Percentiles rank a stretch among this genome's conserved stretches.
phyloP scores from a whole-genome alignment of 1,140 invertebrate species.

The Drosophila azteca region DNA sequence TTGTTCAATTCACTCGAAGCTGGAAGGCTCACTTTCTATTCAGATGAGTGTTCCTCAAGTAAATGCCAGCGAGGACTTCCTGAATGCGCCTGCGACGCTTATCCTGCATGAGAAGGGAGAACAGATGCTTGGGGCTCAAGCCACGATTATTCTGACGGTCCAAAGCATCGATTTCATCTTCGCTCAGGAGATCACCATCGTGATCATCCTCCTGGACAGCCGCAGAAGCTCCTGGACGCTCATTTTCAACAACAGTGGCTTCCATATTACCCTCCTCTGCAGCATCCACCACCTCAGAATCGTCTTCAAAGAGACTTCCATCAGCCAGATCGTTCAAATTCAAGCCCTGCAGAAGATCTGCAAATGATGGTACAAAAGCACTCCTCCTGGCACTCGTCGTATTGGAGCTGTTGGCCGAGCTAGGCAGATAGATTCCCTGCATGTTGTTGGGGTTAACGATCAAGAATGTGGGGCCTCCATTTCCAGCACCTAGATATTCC shows the following conservation, averaged over 20 bases:
- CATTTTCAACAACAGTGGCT: background rate
- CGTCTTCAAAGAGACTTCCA: conserved; percentile 41
- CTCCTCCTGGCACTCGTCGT: conserved; percentile 14
- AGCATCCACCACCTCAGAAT: conserved; percentile 39
- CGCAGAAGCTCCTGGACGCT: background rate
- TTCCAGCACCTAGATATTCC: conserved; percentile 12
- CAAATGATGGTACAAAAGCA: conserved; percentile 7
- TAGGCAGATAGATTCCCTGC: conserved; percentile 45
- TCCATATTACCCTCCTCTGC: conserved; percentile 19
- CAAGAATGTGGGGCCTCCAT: conserved; percentile 27
- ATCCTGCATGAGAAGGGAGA: conserved; percentile 59
- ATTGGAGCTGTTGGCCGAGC: background rate
- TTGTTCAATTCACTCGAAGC: conserved; percentile 47
- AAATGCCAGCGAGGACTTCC: conserved; percentile 65
- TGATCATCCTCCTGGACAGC: conserved; percentile 27
- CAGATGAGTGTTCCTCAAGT: conserved; percentile 63
- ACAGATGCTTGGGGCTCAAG: conserved; percentile 49
- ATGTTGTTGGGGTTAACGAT: conserved; percentile 65
- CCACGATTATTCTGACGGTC: conserved; percentile 56
- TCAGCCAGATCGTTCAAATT: conserved; percentile 36
- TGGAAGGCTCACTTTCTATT: conserved; percentile 61
- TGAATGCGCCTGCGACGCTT: conserved; percentile 65
- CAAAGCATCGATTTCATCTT: conserved; percentile 41
- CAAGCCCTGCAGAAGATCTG: conserved; percentile 47
- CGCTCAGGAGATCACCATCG: conserved; percentile 32